Conservation (phyloP, 2,113 vertebrate species). For the Tupaia chinensis region DNA sequence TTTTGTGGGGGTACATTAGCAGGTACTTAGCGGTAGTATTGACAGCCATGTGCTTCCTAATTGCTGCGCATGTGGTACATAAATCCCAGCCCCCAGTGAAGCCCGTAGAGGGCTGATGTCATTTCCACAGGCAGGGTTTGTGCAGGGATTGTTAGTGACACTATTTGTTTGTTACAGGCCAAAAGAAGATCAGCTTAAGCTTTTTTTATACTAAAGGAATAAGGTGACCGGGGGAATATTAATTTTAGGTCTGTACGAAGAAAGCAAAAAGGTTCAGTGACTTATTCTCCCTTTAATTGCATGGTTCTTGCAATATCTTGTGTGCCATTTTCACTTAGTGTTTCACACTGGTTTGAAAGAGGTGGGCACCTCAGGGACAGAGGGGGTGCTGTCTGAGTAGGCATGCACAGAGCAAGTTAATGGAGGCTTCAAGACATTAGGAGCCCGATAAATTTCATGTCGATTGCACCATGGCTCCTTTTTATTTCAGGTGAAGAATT, state of each 20-base stretch:
- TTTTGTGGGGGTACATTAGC: background rate
- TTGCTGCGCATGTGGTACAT: background rate
- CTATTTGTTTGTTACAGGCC: slow-evolving; percentile 3
- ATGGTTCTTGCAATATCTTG: background rate
- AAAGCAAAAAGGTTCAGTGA: background rate
- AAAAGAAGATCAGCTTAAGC: background rate
- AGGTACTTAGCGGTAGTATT: background rate
- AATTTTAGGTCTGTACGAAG: slow-evolving; percentile 8
- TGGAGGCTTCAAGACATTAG: background rate
- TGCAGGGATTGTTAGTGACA: background rate
- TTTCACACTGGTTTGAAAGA: background rate
- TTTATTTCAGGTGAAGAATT: background rate
- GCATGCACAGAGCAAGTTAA: background rate
- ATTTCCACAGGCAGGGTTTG: background rate
- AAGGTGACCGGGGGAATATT: background rate
- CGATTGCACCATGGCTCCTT: background rate
- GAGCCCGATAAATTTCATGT: background rate
- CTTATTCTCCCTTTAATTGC: background rate
- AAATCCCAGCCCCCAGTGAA: background rate
- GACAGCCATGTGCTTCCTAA: background rate
- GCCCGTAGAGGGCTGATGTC: background rate
- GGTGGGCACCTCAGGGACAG: background rate
- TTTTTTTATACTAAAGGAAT: background rate
- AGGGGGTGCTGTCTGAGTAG: background rate
- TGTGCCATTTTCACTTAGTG: background rate